These are phyloP conservation scores for Lochmaea capreae DNA, from an alignment of 2,888 invertebrate species.

Conservation along the genomic window DNA sequence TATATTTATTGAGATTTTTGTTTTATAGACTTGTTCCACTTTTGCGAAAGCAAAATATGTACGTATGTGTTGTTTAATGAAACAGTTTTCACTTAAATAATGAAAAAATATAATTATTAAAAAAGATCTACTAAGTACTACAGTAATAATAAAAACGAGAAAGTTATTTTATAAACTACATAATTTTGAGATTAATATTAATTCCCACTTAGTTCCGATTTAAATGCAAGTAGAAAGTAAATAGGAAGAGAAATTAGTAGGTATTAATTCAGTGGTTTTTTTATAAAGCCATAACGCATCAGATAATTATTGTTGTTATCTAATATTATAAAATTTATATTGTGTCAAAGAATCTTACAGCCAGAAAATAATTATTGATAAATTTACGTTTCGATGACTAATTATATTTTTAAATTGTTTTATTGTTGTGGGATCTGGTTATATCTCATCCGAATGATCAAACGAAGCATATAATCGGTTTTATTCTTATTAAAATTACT, in stretches of 20 bases:
- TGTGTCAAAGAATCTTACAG: not conserved
- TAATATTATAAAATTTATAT: not conserved
- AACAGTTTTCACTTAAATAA: not conserved
- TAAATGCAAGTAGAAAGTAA: slow-evolving; percentile 25
- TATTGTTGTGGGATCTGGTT: too few relatives aligned
- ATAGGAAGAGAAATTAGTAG: slow-evolving; percentile 28
- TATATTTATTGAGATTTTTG: not conserved
- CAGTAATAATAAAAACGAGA: slow-evolving; percentile 20
- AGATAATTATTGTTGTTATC: slow-evolving; percentile 15
- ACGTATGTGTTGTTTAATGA: not conserved
- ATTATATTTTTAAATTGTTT: too few relatives aligned
- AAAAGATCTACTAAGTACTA: not conserved
- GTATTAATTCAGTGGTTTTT: slow-evolving; percentile 10
- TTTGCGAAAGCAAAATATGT: not conserved
- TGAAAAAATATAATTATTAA: not conserved
- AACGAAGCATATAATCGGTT: too few relatives aligned
- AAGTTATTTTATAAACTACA: slow-evolving; percentile 8
- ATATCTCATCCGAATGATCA: too few relatives aligned
- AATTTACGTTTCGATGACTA: not conserved
- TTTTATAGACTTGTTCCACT: not conserved
- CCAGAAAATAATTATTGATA: not conserved
- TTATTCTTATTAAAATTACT: too few relatives aligned
- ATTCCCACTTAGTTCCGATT: slow-evolving; percentile 5
- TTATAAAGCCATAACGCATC: not conserved
- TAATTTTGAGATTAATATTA: not conserved